Evolutionary conservation across 2,797 vertebrate species (phyloP), one percentile per base, ranked within the genome.

Genomic region (Melanotaenia pygmaea): DNA sequence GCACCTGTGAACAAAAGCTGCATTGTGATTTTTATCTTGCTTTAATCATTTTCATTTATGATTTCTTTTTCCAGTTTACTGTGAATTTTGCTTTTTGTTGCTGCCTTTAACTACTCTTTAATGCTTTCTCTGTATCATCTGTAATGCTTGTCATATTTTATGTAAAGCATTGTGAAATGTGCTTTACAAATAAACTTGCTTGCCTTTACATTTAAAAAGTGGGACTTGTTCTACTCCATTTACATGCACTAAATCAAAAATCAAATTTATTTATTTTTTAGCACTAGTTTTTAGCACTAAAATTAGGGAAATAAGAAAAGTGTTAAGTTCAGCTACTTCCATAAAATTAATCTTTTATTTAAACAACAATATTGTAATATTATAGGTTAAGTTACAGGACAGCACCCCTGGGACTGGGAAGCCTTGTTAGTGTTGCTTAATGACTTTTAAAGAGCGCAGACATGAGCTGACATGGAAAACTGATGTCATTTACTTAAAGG

Each of bases 401-500:
- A 66, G 37, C 32, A 10, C 32, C 22, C 51, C 32, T 57, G 45
- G 34, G 80, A 66, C 28, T n/a, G 35, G 28, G 22, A 64, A 35
- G 26, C 57, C 62, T 54, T 56, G 35, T 61, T 59, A 38, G 28
- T 72, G 53, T 65, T 51, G 18, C 30, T 32, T 54, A 9, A 57
- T 64, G 26, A 75, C 38, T 34, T 57, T 78, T 32, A 22, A 68
- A 24, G 16, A 65, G 67, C 68, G 47, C 14, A 71, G 61, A 79
- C 58, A 57, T 24, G 51, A 70, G 68, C 32, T 28, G 62, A 71
- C 34, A 57, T n/a, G 34, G 20, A 54, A 28, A 65, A 54, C 74
- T 53, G 34, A 64, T 61, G 63, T 67, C 67, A 18, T 75, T 79
- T 63, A 67, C 54, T 68, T 70, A 58, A 51, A 70, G 70, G 77